Conservation (phyloP, 2,888 invertebrate genomes). For the Himalopsyche japonica region DNA sequence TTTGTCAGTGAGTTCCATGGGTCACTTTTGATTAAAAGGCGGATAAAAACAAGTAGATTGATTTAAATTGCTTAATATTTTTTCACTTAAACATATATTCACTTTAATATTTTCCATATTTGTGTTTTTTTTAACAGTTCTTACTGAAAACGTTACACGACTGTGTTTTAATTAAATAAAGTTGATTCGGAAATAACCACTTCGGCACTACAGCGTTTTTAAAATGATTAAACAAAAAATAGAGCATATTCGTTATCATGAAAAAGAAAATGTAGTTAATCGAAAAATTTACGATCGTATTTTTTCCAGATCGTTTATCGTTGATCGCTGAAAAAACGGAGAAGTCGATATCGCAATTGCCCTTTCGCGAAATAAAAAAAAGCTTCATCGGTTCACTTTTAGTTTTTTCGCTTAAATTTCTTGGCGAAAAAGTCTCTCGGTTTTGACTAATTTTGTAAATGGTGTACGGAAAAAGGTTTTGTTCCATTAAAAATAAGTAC, state of each 20-base stretch:
- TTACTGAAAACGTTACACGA: no score
- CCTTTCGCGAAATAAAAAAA: conserved; percentile 12
- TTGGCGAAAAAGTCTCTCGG: neutral
- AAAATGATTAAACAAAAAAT: neutral
- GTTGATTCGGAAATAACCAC: no score
- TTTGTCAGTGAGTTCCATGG: no score
- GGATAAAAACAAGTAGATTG: no score
- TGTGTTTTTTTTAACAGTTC: no score
- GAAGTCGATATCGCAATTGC: neutral
- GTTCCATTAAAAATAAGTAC: neutral
- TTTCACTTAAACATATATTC: no score
- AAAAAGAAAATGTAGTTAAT: neutral
- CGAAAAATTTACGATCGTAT: neutral
- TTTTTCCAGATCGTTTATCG: neutral
- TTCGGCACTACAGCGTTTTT: neutral
- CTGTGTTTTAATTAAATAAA: no score
- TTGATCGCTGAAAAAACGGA: neutral
- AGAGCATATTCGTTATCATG: neutral
- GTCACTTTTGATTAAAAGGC: no score
- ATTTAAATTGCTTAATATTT: no score
- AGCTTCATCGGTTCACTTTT: neutral
- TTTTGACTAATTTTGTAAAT: conserved; percentile 23
- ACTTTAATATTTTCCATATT: no score
- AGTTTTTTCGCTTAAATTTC: conserved; percentile 13
- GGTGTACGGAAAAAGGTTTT: neutral